Base-by-base conservation (phyloP, 1,140 invertebrate species). In the Heliconius hermathena region DNA sequence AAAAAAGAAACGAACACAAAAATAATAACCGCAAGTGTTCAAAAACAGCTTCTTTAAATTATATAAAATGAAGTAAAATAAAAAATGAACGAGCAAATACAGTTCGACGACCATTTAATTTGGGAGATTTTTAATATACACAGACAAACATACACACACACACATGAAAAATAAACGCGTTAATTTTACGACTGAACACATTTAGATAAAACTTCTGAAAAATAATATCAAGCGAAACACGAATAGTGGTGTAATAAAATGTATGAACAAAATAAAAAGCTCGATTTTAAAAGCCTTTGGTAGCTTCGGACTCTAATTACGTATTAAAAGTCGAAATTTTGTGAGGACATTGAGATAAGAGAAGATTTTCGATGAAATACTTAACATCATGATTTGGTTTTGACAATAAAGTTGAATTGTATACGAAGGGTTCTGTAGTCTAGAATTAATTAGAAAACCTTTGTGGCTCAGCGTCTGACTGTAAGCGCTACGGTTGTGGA, bases 201-300 rank as follows among this genome's bases (percentile, higher is more conserved):
- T 60, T 60, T 60, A 60, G 54, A 60, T 60, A 60, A 60, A 60
- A 60, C 54, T 60, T 60, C 54, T 60, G 54, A 60, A 60, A 60
- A 60, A 60, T 60, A 60, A 60, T 60, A 60, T 60, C n/a, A 26
- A 22, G n/a, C 54, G n/a, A 22, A 60, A 22, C n/a, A 9, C 22
- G 54, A 60, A 60, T 60, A 60, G 54, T 60, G 54, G 54, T n/a
- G 11, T 60, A 9, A 22, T 60, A 60, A 60, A 60, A 60, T 60
- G 3, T 60, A 60, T 60, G 54, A 22, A 60, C 8, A 22, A 22
- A 60, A 60, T 60, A 60, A 60, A 60, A 60, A 22, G n/a, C 20
- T 22, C 54, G n/a, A 60, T 60, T 60, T 60, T 60, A 60, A 60
- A 60, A 60, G 54, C 54, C 54, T 60, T 60, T 60, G 54, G 54